These are phyloP conservation scores for Apogon talboti DNA, from an alignment of 2,797 vertebrate genomes.

Conservation along the genomic window DNA sequence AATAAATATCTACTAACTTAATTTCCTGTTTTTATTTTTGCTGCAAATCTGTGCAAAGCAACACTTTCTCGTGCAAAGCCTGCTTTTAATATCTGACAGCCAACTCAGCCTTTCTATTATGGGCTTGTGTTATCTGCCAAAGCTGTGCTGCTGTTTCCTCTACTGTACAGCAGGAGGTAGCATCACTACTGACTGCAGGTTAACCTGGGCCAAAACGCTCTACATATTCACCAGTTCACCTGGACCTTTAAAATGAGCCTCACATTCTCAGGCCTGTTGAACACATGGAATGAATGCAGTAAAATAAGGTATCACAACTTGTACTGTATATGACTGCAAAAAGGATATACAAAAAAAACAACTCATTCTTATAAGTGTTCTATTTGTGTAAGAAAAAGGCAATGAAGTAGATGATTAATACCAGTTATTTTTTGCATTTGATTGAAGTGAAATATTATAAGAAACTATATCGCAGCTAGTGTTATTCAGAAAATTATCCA, in stretches of 20 bases:
- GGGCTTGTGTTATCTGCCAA: neutral
- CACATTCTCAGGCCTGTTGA: neutral
- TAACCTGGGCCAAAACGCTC: conserved; percentile 17
- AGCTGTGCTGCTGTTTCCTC: conserved; percentile 42
- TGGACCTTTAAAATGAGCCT: neutral
- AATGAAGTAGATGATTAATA: no score
- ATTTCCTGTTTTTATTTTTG: neutral
- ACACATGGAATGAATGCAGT: neutral
- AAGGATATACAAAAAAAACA: no score
- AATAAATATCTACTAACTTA: no score
- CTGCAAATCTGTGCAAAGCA: neutral
- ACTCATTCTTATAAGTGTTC: no score
- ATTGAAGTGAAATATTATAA: no score
- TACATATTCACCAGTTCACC: no score
- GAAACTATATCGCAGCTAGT: no score
- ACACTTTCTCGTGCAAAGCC: neutral
- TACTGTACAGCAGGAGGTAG: conserved; percentile 56
- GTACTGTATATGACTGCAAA: no score
- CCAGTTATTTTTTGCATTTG: no score
- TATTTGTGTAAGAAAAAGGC: no score
- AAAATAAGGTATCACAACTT: neutral
- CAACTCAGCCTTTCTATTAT: conserved; percentile 2
- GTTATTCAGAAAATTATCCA: no score
- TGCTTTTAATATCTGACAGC: neutral
- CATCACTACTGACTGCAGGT: conserved; percentile 10